These are phyloP conservation scores for Adelphocoris suturalis DNA, from an alignment of 2,888 invertebrate species.

Conservation along the genomic window DNA sequence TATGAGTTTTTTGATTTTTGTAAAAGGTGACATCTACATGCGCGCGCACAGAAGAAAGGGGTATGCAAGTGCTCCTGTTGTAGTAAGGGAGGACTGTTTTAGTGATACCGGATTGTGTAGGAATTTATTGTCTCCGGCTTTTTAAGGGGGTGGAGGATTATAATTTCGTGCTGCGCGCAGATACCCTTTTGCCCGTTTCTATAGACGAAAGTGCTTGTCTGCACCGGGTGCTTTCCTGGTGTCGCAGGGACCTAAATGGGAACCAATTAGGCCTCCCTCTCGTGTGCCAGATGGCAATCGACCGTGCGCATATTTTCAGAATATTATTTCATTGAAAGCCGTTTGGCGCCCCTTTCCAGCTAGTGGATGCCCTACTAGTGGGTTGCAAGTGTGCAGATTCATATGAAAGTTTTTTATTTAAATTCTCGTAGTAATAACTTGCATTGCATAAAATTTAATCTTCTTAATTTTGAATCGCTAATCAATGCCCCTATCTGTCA, in stretches of 20 bases:
- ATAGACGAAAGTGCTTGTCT: constrained; percentile 47
- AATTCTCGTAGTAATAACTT: too few species aligned
- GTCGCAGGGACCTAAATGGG: constrained; percentile 36
- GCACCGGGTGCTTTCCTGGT: constrained; percentile 41
- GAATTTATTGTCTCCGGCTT: constrained; percentile 12
- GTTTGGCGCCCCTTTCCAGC: background rate
- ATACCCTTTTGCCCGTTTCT: background rate
- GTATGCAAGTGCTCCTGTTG: background rate
- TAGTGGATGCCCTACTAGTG: background rate
- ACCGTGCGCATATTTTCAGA: constrained; percentile 17
- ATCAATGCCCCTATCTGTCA: too few species aligned
- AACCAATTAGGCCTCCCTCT: constrained; percentile 31
- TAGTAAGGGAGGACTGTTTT: background rate
- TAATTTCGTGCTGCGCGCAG: background rate
- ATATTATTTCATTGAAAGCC: background rate
- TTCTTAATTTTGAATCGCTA: too few species aligned
- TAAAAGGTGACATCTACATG: background rate
- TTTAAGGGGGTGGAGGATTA: background rate
- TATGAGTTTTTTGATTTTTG: background rate
- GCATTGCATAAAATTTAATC: too few species aligned
- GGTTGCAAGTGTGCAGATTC: background rate
- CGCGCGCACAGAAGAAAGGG: background rate
- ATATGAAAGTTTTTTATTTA: background rate
- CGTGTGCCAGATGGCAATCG: background rate
- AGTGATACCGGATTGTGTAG: background rate